Conservation (phyloP, 2,888 invertebrate species). For the Amaurobius ferox region DNA sequence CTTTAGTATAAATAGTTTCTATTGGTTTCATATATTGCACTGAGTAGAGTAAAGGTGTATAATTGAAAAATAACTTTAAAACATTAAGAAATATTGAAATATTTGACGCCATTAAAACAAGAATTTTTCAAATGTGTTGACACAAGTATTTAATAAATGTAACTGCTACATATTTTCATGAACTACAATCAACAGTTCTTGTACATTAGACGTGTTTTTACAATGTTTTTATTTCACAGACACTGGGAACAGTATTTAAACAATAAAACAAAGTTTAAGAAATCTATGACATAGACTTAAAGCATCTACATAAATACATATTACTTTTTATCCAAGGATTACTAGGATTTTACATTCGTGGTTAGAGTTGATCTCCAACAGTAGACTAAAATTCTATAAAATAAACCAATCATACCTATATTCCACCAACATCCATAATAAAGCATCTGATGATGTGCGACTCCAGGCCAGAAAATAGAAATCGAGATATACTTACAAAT, state of each 20-base stretch:
- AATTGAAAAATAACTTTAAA: too few species aligned
- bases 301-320: slow-evolving; percentile 39
- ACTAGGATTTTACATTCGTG: slow-evolving; percentile 25
- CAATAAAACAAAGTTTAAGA: slow-evolving; percentile 33
- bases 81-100: not conserved
- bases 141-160: slow-evolving; percentile 68
- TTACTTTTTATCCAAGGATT: slow-evolving; percentile 53
- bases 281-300: slow-evolving; percentile 55
- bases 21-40: too few species aligned
- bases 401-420: slow-evolving; percentile 48
- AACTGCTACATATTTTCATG: slow-evolving; percentile 58
- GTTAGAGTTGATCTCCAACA: slow-evolving; percentile 37
- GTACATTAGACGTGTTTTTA: slow-evolving; percentile 37
- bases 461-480: slow-evolving; percentile 15
- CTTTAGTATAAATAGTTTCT: too few species aligned
- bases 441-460: too few species aligned
- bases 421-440: slow-evolving; percentile 28
- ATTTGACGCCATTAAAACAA: not conserved
- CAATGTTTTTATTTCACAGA: slow-evolving; percentile 51
- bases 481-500: slow-evolving; percentile 39
- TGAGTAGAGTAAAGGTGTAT: too few species aligned
- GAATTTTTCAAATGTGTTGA: slow-evolving; percentile 16
- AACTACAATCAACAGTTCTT: slow-evolving; percentile 44
- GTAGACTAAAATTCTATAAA: slow-evolving; percentile 49
- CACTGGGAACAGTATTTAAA: slow-evolving; percentile 39